Base-by-base conservation (phyloP, 2,113 vertebrate species). In the Passer montanus region DNA sequence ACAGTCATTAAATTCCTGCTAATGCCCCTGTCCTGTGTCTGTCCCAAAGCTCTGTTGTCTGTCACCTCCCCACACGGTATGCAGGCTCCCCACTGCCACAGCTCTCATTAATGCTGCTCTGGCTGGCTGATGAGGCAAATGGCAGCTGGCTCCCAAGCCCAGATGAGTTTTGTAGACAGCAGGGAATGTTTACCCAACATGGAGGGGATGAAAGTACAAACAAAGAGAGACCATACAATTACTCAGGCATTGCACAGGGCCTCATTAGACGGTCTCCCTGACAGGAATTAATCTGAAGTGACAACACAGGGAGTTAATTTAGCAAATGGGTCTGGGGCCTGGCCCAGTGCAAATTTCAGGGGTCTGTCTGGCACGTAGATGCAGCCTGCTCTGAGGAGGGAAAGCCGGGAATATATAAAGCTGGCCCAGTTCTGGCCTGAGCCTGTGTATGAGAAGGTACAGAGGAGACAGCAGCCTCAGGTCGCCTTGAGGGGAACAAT, bases 171-270 rank as follows among this genome's bases (percentile, higher is more conserved):
- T 95, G 95, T 24, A 90, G 96, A 83, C 95, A 95, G 93, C 93
- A 75, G 95, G 97, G 93, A 92, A 92, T 96, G 93, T 97, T 97
- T 95, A 95, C 90, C 90, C 91, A 95, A 95, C 94, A 93, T n/a
- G 22, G 89, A 93, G 39, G 41, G 79, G 63, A 93, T 77, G 76
- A 88, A 96, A 96, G 77, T 66, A 87, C 92, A 92, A 95, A 97
- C 92, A 96, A 94, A 96, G 91, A 89, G 67, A 88, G 85, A 92
- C 82, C 47, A 4, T 15, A 93, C 90, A 94, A 94, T 96, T 92
- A 93, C 64, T 95, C 87, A 80, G 62, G 84, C 84, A 84, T 91
- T 3, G 69, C 82, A 58, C 58, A 87, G 88, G 86, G 95, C 76
- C 92, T 97, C 93, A 96, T 96, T 96, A 96, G 95, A 93, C 6